These are phyloP conservation scores for Salticus scenicus DNA, from an alignment of 2,888 invertebrate genomes.

Conservation along the genomic window DNA sequence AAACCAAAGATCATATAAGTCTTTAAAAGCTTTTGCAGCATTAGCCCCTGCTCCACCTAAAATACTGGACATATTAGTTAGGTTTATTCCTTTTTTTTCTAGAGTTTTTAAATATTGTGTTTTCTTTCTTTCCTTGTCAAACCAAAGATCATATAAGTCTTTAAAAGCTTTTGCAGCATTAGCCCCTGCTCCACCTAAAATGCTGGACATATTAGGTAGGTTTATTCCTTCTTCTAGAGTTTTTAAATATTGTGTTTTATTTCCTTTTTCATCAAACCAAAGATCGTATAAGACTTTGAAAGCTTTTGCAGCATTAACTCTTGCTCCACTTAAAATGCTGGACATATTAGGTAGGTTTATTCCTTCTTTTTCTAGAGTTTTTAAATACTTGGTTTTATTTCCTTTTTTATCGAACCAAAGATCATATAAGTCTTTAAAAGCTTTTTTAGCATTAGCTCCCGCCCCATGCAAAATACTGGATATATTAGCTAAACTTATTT, in stretches of 20 bases:
- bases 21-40: conserved; percentile 25
- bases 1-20: conserved; percentile 45
- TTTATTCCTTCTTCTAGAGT: too few relatives aligned
- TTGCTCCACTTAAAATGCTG: too few relatives aligned
- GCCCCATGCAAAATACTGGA: conserved; percentile 42
- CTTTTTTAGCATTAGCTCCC: conserved; percentile 38
- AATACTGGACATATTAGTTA: conserved; percentile 31
- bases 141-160: conserved; percentile 12
- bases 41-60: conserved; percentile 25
- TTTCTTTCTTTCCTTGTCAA: conserved; percentile 26
- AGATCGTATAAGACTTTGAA: too few relatives aligned
- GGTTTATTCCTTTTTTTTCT: conserved; percentile 33
- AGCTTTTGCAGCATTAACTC: neutral
- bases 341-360: too few relatives aligned
- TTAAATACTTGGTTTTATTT: too few relatives aligned
- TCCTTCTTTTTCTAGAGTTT: too few relatives aligned
- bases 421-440: conserved; percentile 38
- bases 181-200: conserved; percentile 34
- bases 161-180: conserved; percentile 46
- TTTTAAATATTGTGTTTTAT: too few relatives aligned
- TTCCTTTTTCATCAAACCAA: too few relatives aligned
- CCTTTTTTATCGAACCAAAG: neutral
- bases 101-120: conserved; percentile 35
- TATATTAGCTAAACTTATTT: too few relatives aligned
- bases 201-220: conserved; percentile 27